Conservation (phyloP, 2,797 vertebrate species). For the Mus minutoides region DNA sequence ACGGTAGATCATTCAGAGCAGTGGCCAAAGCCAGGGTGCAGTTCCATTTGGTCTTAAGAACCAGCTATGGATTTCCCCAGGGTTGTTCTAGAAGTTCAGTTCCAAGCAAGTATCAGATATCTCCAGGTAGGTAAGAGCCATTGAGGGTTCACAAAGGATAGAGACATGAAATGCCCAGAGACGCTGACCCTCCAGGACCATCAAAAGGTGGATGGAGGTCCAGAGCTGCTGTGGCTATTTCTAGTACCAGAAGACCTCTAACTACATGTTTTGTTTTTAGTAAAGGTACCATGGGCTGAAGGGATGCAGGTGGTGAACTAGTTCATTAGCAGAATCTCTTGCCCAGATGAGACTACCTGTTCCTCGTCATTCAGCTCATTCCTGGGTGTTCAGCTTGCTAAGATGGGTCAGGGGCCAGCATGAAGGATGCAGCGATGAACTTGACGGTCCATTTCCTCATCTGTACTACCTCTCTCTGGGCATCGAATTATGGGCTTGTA, state of each 20-base stretch:
- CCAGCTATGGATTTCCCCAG: background rate
- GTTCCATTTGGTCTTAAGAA: background rate
- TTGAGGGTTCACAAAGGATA: no score
- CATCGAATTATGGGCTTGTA: accelerated
- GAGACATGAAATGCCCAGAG: background rate
- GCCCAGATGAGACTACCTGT: background rate
- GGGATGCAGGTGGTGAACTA: background rate
- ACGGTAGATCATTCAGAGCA: background rate
- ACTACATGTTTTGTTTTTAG: background rate
- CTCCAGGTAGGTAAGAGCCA: background rate
- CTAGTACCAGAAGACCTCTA: background rate
- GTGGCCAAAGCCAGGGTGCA: background rate
- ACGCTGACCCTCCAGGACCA: background rate
- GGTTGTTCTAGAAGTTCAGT: background rate
- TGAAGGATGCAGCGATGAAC: accelerated
- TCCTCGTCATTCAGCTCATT: background rate
- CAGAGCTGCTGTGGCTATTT: no score
- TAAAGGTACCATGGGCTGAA: background rate
- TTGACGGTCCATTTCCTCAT: accelerated
- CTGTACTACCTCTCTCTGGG: background rate
- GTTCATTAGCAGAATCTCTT: background rate
- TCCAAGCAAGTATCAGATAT: background rate
- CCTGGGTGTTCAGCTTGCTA: accelerated
- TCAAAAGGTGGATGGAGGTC: background rate
- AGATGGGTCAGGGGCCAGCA: background rate